Percentiles rank a stretch among this genome's conserved stretches.
Conservation (phyloP, 2,888 invertebrate genomes). For the Chouioia cunea region DNA sequence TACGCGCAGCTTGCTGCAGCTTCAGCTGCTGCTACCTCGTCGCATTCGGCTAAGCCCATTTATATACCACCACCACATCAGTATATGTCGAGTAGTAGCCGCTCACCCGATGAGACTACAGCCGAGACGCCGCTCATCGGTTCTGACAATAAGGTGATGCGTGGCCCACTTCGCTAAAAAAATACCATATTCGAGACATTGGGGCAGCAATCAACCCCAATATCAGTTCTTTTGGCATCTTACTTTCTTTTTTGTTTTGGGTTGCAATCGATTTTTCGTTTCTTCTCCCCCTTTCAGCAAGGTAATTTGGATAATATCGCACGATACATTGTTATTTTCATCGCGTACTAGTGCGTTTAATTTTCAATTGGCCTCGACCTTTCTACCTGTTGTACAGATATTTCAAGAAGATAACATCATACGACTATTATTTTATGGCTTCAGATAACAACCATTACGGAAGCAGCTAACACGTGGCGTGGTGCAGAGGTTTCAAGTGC, state of each 20-base stretch:
- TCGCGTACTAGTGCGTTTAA: no score
- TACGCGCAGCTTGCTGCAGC: slow-evolving; percentile 62
- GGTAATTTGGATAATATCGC: no score
- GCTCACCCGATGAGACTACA: slow-evolving; percentile 60
- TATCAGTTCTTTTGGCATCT: not conserved
- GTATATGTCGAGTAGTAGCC: slow-evolving; percentile 55
- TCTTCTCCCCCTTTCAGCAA: no score
- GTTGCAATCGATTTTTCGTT: not conserved
- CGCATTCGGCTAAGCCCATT: slow-evolving; percentile 62
- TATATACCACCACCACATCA: slow-evolving; percentile 65
- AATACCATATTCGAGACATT: not conserved
- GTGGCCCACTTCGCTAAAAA: not conserved
- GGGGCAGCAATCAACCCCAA: not conserved
- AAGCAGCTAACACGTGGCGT: slow-evolving; percentile 63
- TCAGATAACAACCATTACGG: slow-evolving; percentile 65
- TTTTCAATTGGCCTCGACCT: no score
- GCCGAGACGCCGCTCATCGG: slow-evolving; percentile 66
- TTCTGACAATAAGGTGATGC: slow-evolving; percentile 64
- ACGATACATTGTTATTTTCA: no score
- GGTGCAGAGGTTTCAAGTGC: slow-evolving; percentile 14
- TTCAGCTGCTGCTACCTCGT: slow-evolving; percentile 49
- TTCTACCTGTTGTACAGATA: no score
- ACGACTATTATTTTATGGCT: not conserved
- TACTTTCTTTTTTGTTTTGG: not conserved
- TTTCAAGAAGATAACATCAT: not conserved